Evolutionary conservation across 2,113 vertebrate genomes (phyloP), one percentile per base, ranked within the genome.

Genomic region (Pluvianellus socialis): DNA sequence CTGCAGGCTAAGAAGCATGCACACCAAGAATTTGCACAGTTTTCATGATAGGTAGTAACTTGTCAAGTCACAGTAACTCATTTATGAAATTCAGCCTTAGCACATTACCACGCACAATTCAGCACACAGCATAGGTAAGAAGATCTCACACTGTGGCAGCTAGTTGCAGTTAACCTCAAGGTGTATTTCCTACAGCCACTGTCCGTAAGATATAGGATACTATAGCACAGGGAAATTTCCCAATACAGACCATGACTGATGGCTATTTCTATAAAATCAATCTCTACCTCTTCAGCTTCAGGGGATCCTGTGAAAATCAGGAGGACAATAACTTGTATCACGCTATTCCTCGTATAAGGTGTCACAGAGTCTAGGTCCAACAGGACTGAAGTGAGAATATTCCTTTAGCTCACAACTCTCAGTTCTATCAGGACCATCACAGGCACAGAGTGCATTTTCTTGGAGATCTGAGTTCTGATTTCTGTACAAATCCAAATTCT

Each of bases 131-230:
- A 72, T 0, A 63, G 47, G 2, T 8, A 71, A 66, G 0, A n/a
- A n/a, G n/a, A 62, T 44, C 32, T 59, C 47, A 35, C 9, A 35
- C 10, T 68, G 26, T 0, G 10, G n/a, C n/a, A 86, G 49, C 58
- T 47, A 53, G 56, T 0, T 65, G 35, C 32, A 79, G 24, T 58
- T 68, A 92, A 91, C 35, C 18, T 74, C 50, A 61, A 1, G 4
- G 9, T 1, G 0, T 33, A 44, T 12, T 55, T 79, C n/a, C 56
- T 77, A 82, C 14, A 79, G 58, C 14, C 14, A 56, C 1, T 1
- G 23, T 81, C 28, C 2, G 0, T 27, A 45, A 76, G 35, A 63
- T 23, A 42, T 4, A 70, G 82, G 15, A 35, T 10, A 75, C 10
- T 52, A 10, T 10, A 72, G 53, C 9, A 50, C 7, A 55, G 8